Evolutionary conservation across 2,888 invertebrate genomes (phyloP).

Genomic region (Drosophila vallismaia): DNA sequence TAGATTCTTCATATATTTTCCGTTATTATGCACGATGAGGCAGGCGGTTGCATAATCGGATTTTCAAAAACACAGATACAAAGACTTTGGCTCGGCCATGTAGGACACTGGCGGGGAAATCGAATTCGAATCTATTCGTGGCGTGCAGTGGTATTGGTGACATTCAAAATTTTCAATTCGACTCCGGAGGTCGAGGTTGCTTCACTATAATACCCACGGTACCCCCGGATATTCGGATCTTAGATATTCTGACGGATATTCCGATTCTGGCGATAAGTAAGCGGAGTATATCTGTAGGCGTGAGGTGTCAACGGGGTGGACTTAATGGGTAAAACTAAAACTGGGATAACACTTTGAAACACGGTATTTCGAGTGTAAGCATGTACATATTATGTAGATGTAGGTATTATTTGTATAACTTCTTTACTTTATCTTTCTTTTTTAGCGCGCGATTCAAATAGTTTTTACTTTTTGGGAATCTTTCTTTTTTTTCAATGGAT

Average conservation of each 20-base stretch:
- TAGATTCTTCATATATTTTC: constrained; percentile 18
- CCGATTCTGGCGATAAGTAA: constrained; percentile 5
- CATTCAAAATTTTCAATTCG: constrained; percentile 42
- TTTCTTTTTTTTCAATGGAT: constrained; percentile 19
- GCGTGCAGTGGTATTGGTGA: constrained; percentile 45
- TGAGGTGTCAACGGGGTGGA: constrained; percentile 21
- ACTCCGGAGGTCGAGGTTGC: constrained; percentile 49
- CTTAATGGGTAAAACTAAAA: constrained; percentile 21
- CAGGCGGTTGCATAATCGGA: constrained; percentile 46
- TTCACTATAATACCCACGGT: constrained; percentile 30
- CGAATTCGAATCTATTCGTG: constrained; percentile 33
- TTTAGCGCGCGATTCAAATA: constrained; percentile 34
- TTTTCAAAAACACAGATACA: constrained; percentile 43
- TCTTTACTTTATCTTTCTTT: constrained; percentile 20
- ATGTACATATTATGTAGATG: constrained; percentile 46
- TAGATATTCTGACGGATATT: background rate
- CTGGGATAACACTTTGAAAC: constrained; percentile 54
- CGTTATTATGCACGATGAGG: constrained; percentile 8
- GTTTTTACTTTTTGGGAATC: constrained; percentile 24
- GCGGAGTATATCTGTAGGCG: constrained; percentile 21
- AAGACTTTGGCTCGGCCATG: constrained; percentile 30
- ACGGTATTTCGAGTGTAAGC: constrained; percentile 52
- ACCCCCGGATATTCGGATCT: constrained; percentile 11
- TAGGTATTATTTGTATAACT: constrained; percentile 39
- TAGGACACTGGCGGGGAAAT: constrained; percentile 34